Conservation (phyloP, 2,888 invertebrate species). For the Luperina nickerlii region DNA sequence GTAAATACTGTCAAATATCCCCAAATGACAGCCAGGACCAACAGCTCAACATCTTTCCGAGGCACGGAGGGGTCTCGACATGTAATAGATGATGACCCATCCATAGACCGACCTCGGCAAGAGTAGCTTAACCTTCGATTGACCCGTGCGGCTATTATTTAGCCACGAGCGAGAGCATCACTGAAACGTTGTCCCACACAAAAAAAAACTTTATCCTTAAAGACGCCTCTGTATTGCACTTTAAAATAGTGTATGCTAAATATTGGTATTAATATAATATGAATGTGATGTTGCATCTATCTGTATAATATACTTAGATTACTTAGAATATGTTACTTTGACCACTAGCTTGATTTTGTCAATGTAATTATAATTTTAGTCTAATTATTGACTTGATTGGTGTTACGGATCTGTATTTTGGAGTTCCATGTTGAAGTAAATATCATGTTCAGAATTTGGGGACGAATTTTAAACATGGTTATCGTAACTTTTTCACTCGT, state of each 20-base stretch:
- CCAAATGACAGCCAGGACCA: neutral
- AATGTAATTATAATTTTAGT: slow-evolving; percentile 67
- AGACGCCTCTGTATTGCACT: slow-evolving; percentile 12
- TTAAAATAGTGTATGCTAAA: slow-evolving; percentile 15
- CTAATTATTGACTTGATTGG: slow-evolving; percentile 59
- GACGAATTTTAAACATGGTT: slow-evolving; percentile 22
- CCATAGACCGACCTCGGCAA: neutral
- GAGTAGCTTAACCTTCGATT: neutral
- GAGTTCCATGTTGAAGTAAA: slow-evolving; percentile 48
- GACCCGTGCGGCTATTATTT: neutral
- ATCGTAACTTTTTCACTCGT: neutral
- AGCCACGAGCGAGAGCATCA: neutral
- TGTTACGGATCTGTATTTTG: slow-evolving; percentile 65
- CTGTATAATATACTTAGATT: slow-evolving; percentile 24
- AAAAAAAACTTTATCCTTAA: neutral
- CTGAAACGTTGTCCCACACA: neutral
- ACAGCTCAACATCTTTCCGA: neutral
- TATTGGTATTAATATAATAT: slow-evolving; percentile 24
- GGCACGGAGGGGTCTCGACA: neutral
- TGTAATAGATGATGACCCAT: neutral
- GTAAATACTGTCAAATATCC: neutral
- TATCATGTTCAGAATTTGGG: slow-evolving; percentile 30
- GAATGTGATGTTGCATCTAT: slow-evolving; percentile 1
- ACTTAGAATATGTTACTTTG: slow-evolving; percentile 31
- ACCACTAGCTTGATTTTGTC: slow-evolving; percentile 69